These are phyloP conservation scores for Isurus oxyrinchus DNA, from an alignment of 2,113 vertebrate genomes.

Conservation along the genomic window DNA sequence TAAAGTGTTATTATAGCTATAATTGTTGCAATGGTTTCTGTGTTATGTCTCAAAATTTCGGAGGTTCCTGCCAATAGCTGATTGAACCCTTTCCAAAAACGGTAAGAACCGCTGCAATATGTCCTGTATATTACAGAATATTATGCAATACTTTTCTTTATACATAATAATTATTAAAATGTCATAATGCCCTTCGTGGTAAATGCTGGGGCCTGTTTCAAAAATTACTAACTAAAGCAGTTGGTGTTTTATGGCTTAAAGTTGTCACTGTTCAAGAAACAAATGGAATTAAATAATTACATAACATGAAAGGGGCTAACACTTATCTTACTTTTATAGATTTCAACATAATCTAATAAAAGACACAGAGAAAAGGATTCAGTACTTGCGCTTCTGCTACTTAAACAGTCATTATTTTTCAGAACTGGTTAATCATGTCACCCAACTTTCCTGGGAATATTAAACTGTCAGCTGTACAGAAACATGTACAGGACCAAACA, in stretches of 20 bases:
- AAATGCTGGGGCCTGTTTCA: constrained; percentile 12
- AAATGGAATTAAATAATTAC: constrained; percentile 32
- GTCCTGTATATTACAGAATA: constrained; percentile 4
- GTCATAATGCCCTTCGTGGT: constrained; percentile 26
- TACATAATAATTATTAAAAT: constrained; percentile 20
- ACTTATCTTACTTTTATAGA: constrained; percentile 21
- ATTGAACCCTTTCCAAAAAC: constrained; percentile 37
- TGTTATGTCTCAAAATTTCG: constrained; percentile 23
- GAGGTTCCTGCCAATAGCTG: constrained; percentile 13
- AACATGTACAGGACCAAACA: background rate
- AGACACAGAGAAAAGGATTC: constrained; percentile 41
- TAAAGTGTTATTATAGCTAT: constrained; percentile 28
- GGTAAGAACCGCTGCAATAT: background rate
- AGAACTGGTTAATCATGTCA: background rate
- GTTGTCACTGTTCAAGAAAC: constrained; percentile 32
- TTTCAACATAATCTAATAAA: constrained; percentile 32
- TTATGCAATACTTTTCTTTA: constrained; percentile 22
- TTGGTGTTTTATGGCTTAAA: constrained; percentile 20
- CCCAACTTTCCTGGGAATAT: background rate
- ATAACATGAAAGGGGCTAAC: background rate
- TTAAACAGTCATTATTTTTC: background rate
- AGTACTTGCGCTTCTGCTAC: constrained; percentile 45
- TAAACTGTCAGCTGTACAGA: background rate
- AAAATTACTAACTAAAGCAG: background rate
- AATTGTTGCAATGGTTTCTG: constrained; percentile 33